A percentile compares a stretch with the other conserved stretches of the same genome.
Conservation (phyloP, 1,140 invertebrate species). For the Liolophura sinensis region DNA sequence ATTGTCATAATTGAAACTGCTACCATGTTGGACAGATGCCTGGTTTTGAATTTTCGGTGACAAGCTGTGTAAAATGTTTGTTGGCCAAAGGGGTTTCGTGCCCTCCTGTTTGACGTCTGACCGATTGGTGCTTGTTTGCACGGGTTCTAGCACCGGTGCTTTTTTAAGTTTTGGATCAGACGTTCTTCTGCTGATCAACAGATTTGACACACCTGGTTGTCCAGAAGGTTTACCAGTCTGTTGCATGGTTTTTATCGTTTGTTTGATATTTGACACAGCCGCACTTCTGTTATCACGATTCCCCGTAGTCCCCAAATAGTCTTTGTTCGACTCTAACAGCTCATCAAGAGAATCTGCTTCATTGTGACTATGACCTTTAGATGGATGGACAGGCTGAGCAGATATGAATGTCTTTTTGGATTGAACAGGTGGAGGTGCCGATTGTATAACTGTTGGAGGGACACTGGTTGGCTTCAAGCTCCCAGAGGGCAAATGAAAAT, state of each 20-base stretch:
- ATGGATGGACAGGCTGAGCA: slow-evolving; percentile 4
- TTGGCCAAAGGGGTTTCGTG: too few relatives aligned
- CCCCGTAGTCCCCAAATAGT: slow-evolving; percentile 43
- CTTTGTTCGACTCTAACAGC: slow-evolving; percentile 50
- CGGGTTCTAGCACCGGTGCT: neutral
- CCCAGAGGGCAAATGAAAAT: neutral
- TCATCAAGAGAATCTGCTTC: slow-evolving; percentile 50
- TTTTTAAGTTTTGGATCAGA: neutral
- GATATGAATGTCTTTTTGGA: slow-evolving; percentile 9
- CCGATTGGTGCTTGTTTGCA: slow-evolving; percentile 1
- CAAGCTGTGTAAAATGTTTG: too few relatives aligned
- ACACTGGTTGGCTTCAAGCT: neutral
- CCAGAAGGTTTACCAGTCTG: neutral
- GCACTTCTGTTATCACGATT: slow-evolving; percentile 15
- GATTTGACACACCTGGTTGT: neutral
- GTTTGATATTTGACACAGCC: neutral
- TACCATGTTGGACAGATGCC: too few relatives aligned
- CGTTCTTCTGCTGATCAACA: neutral
- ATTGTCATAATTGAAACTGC: too few relatives aligned
- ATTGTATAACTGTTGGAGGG: slow-evolving; percentile 18
- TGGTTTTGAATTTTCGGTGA: too few relatives aligned
- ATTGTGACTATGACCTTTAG: slow-evolving; percentile 16
- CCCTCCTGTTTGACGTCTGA: neutral
- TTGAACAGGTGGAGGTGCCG: slow-evolving; percentile 16
- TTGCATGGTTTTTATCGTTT: slow-evolving; percentile 1